Base-by-base conservation (phyloP, 2,113 vertebrate species). In the Apteryx mantelli region DNA sequence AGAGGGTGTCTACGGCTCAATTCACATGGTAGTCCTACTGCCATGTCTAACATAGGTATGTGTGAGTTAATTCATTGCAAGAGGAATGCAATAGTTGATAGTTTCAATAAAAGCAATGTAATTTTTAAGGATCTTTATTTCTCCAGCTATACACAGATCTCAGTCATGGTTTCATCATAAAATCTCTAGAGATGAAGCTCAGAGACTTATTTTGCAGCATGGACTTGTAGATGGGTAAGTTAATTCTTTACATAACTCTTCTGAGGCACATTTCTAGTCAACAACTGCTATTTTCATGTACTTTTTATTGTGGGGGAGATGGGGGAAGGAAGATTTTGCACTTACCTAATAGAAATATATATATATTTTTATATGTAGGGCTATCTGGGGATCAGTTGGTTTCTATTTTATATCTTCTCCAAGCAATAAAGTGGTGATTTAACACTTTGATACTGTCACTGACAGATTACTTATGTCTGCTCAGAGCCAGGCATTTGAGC, bases 91-190 rank as follows among this genome's bases (percentile, higher is more conserved):
- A 28, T 64, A 44, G 32, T 52, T 78, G 22, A 3, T 77, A 91
- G 58, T 89, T 96, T 80, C 70, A 80, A 40, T 46, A 70, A 76
- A 88, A 52, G 63, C 40, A 87, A 68, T 87, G 30, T 44, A 11
- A 56, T 70, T 89, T 90, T 93, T 63, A 86, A 88, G 66, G 63
- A 19, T 73, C 15, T 86, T 95, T 88, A 44, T 94, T 94, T 96
- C 88, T 91, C 16, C 86, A 99, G 99, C 98, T 58, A 98, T 99
- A 90, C 99, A 99, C 95, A 97, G 98, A 95, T 98, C 98, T 88
- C 99, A 99, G 97, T 98, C 99, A 4, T 99, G 99, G 99, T 99
- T 99, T 98, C 99, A 99, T 96, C 98, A 99, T 92, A 99, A 98
- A 98, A 98, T 99, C 96, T 99, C 99, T 78, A 98, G 99, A 95